A percentile compares a stretch with the other conserved stretches of the same genome.
Evolutionary conservation across 2,113 vertebrate genomes (phyloP).

Genomic region (Grus americana): DNA sequence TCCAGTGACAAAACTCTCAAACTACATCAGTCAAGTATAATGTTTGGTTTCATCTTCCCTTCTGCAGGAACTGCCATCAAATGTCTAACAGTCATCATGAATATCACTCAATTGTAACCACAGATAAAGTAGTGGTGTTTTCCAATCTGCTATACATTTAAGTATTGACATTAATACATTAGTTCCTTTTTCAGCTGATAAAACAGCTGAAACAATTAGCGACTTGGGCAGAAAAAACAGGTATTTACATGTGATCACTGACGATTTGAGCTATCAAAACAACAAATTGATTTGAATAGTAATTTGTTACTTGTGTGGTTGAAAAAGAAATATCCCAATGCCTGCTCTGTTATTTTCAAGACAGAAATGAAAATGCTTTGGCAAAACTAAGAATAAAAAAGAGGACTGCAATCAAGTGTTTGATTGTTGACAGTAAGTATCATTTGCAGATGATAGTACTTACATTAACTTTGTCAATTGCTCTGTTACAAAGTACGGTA

Average conservation of each 20-base stretch:
- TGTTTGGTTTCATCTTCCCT: neutral
- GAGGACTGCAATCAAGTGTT: neutral
- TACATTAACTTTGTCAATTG: neutral
- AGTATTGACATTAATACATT: neutral
- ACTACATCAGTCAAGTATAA: neutral
- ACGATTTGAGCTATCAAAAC: neutral
- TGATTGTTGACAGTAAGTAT: neutral
- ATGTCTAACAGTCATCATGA: neutral
- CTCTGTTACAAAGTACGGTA: neutral
- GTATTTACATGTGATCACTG: neutral
- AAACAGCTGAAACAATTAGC: neutral
- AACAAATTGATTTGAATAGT: neutral
- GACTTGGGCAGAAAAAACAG: neutral
- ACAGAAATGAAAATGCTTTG: neutral
- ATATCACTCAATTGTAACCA: neutral
- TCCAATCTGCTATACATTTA: neutral
- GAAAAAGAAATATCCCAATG: neutral
- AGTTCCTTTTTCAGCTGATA: neutral
- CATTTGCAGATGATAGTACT: neutral
- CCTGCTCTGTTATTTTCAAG: neutral
- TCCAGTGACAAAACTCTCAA: neutral
- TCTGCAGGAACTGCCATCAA: neutral
- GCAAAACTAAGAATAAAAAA: neutral
- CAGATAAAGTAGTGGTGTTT: neutral
- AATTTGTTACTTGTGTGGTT: neutral